These are phyloP conservation scores for Notarius quadriscutis DNA, from an alignment of 2,113 vertebrate species.

Conservation along the genomic window DNA sequence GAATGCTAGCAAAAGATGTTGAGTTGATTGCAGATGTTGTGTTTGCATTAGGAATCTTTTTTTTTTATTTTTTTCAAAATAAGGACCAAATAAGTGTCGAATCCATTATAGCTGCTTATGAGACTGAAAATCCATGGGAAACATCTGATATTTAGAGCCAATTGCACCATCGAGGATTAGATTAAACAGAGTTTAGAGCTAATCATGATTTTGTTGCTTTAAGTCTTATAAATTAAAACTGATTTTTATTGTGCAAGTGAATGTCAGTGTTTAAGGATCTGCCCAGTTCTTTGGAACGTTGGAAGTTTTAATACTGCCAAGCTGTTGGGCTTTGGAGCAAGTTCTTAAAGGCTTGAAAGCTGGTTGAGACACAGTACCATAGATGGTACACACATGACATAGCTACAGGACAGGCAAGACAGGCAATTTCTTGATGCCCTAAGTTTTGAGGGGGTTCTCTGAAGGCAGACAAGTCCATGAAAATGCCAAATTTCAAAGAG, in stretches of 20 bases:
- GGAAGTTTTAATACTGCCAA: neutral
- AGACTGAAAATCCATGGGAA: neutral
- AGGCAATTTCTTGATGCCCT: neutral
- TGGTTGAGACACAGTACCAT: neutral
- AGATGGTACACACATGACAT: neutral
- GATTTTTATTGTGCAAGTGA: neutral
- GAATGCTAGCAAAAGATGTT: neutral
- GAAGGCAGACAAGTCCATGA: neutral
- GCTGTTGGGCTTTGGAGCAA: neutral
- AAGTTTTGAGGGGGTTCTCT: neutral
- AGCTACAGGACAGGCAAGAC: neutral
- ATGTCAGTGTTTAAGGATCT: neutral
- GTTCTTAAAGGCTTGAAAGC: neutral
- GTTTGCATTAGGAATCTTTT: neutral
- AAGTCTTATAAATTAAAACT: neutral
- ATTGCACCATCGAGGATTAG: neutral
- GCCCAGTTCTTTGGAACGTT: neutral
- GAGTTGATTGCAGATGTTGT: neutral
- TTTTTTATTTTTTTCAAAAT: too few species aligned
- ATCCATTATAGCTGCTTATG: neutral
- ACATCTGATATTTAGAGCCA: neutral
- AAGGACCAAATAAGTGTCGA: neutral
- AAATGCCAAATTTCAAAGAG: neutral
- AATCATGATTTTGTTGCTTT: neutral
- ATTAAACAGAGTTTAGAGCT: neutral